Base-by-base conservation (phyloP, 1,140 invertebrate species). In the Bombus confusus region DNA sequence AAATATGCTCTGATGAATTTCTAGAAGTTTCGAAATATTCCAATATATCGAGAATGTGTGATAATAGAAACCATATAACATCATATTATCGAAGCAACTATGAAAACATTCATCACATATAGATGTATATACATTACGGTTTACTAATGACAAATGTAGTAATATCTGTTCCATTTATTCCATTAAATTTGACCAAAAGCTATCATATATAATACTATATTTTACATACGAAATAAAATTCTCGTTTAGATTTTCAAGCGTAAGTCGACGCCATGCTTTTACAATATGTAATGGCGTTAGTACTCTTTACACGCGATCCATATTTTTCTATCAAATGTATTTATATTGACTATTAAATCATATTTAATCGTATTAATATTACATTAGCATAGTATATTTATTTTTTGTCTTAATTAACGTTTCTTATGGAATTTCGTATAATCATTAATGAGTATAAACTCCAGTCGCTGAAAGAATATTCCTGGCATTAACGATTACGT, bases 1-100 rank as follows among this genome's bases (percentile, higher is more conserved):
- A 59, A 57, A 59, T 57, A 68, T 31, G 15, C 43, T 79, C 34
- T 25, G 13, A 62, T 62, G 25, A 71, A 71, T 59, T 79, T 80
- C 52, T 62, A 80, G 68, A 72, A 47, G n/a, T 62, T 84, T 84
- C 76, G 39, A 37, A 3, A 6, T 12, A 25, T 10, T 43, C 25
- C 25, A 34, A 47, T 64, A 47, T 41, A 4, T 43, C 31, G 39
- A 34, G 28, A 43, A 34, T 18, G 66, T 15, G 28, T 8, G 18
- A 25, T 34, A 28, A 34, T 28, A 52, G 13, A 22, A 43, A 41
- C 22, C 13, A 31, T 68, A n/a, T 52, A 71, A 31, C 37, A 47
- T 28, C 4, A 6, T 9, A 34, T 28, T 8, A 39, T 25, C 13
- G 8, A 39, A 22, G 3, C 22, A 78, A 71, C 43, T 59, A 39